These are phyloP conservation scores for Eilema sororculum DNA, from an alignment of 2,888 invertebrate genomes.

Conservation along the genomic window DNA sequence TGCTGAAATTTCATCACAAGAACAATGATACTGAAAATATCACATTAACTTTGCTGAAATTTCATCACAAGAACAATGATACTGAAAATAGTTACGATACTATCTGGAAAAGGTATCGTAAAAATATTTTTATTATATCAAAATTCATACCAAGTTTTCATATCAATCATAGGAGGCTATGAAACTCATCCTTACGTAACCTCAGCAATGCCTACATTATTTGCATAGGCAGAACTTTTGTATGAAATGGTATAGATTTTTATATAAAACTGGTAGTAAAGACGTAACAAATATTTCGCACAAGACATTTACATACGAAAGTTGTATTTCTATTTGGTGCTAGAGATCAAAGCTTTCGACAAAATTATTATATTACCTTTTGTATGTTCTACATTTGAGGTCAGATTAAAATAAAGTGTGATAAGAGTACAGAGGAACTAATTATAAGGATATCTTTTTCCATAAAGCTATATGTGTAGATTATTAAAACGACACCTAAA, in stretches of 20 bases:
- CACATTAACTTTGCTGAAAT: not conserved
- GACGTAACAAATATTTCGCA: slow-evolving; percentile 7
- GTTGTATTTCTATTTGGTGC: slow-evolving; percentile 8
- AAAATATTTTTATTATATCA: slow-evolving; percentile 10
- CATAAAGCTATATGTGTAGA: too few relatives aligned
- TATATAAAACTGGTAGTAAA: slow-evolving; percentile 7
- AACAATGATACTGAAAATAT: not conserved
- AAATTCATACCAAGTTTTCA: slow-evolving; percentile 15
- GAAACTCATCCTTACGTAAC: slow-evolving; percentile 11
- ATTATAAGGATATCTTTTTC: too few relatives aligned
- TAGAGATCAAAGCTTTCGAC: slow-evolving; percentile 3
- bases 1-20: too few relatives aligned
- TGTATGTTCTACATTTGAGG: not conserved
- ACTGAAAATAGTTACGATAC: not conserved
- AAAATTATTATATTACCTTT: slow-evolving; percentile 5
- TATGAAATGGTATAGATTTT: slow-evolving; percentile 13
- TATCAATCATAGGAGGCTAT: slow-evolving; percentile 12
- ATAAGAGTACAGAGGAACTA: too few relatives aligned
- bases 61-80: not conserved
- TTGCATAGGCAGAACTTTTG: slow-evolving; percentile 9
- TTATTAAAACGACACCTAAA: too few relatives aligned
- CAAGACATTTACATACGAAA: slow-evolving; percentile 12
- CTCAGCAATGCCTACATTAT: not conserved
- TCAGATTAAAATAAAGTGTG: too few relatives aligned
- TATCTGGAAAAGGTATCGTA: not conserved